phyloP scores from a whole-genome alignment of 2,797 vertebrate species.

The Muscicapa comitata region DNA sequence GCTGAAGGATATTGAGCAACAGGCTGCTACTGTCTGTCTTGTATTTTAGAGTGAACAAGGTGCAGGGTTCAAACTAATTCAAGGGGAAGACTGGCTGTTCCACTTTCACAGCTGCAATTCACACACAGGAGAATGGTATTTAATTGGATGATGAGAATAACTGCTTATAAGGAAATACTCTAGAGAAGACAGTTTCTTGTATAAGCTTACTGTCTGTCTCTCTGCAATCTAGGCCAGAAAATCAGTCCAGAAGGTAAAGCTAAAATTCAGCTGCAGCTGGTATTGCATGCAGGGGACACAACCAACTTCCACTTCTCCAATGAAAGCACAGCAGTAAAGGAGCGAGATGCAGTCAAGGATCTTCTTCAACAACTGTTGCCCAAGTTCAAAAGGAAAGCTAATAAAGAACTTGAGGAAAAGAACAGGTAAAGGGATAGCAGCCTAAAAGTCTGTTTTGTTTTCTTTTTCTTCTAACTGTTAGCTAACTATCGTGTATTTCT shows the following conservation, averaged over 20 bases:
- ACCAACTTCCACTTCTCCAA: conserved; percentile 98
- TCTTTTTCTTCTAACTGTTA: not conserved
- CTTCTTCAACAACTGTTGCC: conserved; percentile 96
- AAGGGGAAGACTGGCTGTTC: not conserved
- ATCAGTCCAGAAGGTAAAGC: conserved; percentile 99
- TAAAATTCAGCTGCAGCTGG: conserved; percentile 96
- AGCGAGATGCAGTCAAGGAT: conserved; percentile 93
- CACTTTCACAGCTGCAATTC: not conserved
- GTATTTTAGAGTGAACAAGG: not conserved
- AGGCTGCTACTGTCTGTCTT: not conserved
- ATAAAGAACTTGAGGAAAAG: conserved; percentile 98
- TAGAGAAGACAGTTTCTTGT: not conserved
- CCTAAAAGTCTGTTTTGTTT: not conserved
- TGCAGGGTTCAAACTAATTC: not conserved
- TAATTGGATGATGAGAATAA: conserved; percentile 13
- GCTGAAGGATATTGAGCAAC: not conserved
- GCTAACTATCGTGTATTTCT: not conserved
- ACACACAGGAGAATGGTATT: not conserved
- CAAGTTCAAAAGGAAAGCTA: conserved; percentile 98
- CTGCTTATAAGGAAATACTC: not conserved
- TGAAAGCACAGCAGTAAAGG: conserved; percentile 91
- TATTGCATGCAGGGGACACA: conserved; percentile 93
- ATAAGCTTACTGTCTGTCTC: conserved; percentile 30
- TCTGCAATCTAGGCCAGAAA: conserved; percentile 89
- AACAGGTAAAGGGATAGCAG: conserved; percentile 82